Evolutionary conservation across 2,113 vertebrate genomes (phyloP).

Genomic region (Rhynchomys soricoides): DNA sequence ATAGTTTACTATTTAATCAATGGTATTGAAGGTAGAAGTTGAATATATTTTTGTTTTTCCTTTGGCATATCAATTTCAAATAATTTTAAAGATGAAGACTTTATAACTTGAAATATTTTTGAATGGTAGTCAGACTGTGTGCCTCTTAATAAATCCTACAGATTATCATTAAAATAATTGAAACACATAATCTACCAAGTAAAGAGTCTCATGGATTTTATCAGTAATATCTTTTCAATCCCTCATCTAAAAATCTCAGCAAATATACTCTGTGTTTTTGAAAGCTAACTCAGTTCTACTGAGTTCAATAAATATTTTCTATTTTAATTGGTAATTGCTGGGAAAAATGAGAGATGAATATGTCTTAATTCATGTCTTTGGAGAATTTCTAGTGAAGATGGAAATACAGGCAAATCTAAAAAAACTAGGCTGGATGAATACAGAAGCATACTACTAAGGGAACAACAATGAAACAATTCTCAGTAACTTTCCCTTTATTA

Average conservation of each 20-base stretch:
- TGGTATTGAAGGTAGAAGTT: conserved; percentile 46
- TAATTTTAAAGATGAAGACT: conserved; percentile 7
- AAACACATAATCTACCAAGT: not conserved
- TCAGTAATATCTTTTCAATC: not conserved
- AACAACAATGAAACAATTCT: not conserved
- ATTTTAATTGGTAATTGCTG: not conserved
- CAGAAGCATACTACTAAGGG: not conserved
- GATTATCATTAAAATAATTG: not conserved
- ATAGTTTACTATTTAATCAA: conserved; percentile 42
- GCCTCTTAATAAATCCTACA: conserved; percentile 30
- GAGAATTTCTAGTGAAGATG: not conserved
- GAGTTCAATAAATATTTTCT: conserved; percentile 35
- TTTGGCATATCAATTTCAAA: not conserved
- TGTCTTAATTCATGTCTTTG: not conserved
- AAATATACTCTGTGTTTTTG: not conserved
- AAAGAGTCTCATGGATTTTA: not conserved
- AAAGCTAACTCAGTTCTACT: not conserved
- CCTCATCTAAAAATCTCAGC: not conserved
- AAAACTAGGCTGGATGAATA: not conserved
- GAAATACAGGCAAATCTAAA: not conserved
- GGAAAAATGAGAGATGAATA: not conserved
- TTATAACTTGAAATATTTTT: not conserved
- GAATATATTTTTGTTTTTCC: not conserved
- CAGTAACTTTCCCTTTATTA: too few species aligned
- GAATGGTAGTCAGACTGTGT: not conserved